Conservation (phyloP, 2,888 invertebrate species). For the Sesamia inferens region DNA sequence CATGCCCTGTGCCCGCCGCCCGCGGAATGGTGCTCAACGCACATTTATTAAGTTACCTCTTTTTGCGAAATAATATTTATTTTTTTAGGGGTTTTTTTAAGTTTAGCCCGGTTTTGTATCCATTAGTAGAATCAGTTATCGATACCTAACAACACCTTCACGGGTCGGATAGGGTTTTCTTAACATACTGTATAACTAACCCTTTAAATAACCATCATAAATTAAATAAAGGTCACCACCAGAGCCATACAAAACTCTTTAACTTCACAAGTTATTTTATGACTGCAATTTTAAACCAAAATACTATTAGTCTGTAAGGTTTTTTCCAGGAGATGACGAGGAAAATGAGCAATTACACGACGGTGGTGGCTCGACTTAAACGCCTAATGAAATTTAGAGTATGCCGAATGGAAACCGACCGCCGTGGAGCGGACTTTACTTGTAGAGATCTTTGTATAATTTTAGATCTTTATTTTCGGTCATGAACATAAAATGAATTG, state of each 20-base stretch:
- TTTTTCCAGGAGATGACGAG: constrained; percentile 82
- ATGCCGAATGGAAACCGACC: constrained; percentile 78
- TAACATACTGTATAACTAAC: no score
- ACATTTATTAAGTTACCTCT: no score
- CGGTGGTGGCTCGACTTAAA: constrained; percentile 86
- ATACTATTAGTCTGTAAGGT: constrained; percentile 69
- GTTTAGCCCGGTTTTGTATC: no score
- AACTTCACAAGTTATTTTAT: constrained; percentile 41
- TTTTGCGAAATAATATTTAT: no score
- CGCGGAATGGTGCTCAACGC: no score
- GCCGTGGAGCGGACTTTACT: constrained; percentile 67
- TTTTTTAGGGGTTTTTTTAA: no score
- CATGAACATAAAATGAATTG: neutral
- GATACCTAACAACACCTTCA: no score
- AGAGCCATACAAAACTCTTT: constrained; percentile 1
- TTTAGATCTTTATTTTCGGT: neutral
- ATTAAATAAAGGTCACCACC: neutral
- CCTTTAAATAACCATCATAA: neutral
- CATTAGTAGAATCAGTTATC: no score
- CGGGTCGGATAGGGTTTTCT: no score
- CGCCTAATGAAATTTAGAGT: constrained; percentile 89
- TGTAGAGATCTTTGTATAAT: constrained; percentile 23
- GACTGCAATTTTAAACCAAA: constrained; percentile 55
- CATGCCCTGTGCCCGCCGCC: no score
- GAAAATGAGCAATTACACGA: constrained; percentile 88